Evolutionary conservation across 2,113 vertebrate genomes (phyloP).

Genomic region (Melanerpes formicivorus): DNA sequence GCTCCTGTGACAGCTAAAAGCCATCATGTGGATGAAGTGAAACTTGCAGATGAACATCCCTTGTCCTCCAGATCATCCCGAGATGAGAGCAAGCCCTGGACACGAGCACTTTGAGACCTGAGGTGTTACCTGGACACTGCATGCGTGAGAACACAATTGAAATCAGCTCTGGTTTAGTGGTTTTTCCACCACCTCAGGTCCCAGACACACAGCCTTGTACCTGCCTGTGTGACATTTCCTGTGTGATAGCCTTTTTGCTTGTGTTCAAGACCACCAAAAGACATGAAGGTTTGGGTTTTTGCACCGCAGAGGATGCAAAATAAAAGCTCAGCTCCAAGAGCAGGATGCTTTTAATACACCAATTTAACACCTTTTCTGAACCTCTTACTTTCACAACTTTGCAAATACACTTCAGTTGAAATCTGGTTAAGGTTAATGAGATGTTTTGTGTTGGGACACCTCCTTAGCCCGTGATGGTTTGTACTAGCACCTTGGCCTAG

Average conservation of each 20-base stretch:
- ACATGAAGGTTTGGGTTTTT: fast-evolving
- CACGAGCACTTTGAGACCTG: no score
- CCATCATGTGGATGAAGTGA: not conserved
- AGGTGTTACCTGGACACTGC: not conserved
- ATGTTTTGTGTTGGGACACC: not conserved
- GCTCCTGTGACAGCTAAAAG: not conserved
- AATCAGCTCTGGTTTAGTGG: not conserved
- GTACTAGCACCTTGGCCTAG: not conserved
- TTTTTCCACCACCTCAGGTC: not conserved
- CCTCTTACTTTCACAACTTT: not conserved
- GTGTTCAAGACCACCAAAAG: not conserved
- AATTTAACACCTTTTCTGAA: not conserved
- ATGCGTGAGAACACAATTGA: fast-evolving
- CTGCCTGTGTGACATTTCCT: not conserved
- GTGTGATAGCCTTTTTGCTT: not conserved
- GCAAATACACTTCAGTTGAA: not conserved
- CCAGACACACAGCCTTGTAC: not conserved
- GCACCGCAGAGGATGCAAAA: not conserved
- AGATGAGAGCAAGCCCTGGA: not conserved
- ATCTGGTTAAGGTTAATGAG: not conserved
- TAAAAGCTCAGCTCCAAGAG: not conserved
- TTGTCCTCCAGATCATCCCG: not conserved
- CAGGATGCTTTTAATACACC: not conserved
- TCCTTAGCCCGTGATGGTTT: not conserved
- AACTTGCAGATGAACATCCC: not conserved